Percentiles rank a stretch among this genome's conserved stretches.
Evolutionary conservation across 2,888 invertebrate species (phyloP).

Genomic region (Philereme vetulata): DNA sequence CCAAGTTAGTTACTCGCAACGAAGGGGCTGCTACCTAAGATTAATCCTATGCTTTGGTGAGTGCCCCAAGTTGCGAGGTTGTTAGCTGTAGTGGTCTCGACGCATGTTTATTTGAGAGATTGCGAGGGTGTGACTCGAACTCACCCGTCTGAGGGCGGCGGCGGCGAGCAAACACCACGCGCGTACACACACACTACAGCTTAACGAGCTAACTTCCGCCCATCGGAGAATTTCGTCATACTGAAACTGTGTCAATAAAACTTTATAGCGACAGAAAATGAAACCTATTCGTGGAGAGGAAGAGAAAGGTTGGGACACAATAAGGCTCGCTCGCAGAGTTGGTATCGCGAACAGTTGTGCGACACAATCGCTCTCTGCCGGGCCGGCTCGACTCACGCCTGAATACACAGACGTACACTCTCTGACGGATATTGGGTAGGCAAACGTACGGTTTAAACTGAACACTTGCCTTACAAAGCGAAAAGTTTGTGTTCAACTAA

Average conservation of each 20-base stretch:
- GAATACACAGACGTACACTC: constrained; percentile 59
- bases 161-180: constrained; percentile 62
- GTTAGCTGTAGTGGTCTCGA: constrained; percentile 68
- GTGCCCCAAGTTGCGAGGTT: constrained; percentile 65
- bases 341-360: constrained; percentile 58
- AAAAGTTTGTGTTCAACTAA: constrained; percentile 73
- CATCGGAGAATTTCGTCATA: constrained; percentile 59
- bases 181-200: constrained; percentile 55
- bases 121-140: constrained; percentile 74
- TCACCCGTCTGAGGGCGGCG: constrained; percentile 68
- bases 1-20: constrained; percentile 61
- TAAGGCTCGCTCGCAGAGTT: constrained; percentile 55
- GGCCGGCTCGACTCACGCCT: constrained; percentile 48
- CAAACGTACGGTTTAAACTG: constrained; percentile 65
- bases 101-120: constrained; percentile 76
- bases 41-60: constrained; percentile 64
- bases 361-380: constrained; percentile 49
- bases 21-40: constrained; percentile 57
- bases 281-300: constrained; percentile 49
- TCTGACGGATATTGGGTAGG: constrained; percentile 71
- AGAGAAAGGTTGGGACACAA: constrained; percentile 48
- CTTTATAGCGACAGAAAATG: constrained; percentile 53
- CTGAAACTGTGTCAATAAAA: constrained; percentile 59
- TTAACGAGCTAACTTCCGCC: constrained; percentile 70
- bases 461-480: constrained; percentile 72